Percentiles rank a stretch among this genome's conserved stretches.
Conservation (phyloP, 2,797 vertebrate genomes). For the Bovichtus variegatus region DNA sequence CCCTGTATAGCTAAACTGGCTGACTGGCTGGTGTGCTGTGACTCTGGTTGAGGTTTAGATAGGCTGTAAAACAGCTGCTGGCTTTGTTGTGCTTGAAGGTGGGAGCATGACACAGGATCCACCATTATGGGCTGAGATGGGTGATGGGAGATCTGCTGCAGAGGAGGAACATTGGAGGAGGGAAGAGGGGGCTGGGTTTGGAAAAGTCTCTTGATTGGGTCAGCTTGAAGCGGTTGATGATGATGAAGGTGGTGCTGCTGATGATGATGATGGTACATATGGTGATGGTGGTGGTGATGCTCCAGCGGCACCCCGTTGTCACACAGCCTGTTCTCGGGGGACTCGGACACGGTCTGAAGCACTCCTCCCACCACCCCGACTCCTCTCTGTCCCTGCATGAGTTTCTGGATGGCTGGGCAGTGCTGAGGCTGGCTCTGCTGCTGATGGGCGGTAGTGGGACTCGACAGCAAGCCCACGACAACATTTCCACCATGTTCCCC, state of each 20-base stretch:
- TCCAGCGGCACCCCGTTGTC: slow-evolving; percentile 80
- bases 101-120: slow-evolving; percentile 51
- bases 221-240: slow-evolving; percentile 54
- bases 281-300: slow-evolving; percentile 70
- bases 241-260: slow-evolving; percentile 49
- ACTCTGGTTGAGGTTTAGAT: slow-evolving; percentile 61
- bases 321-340: slow-evolving; percentile 87
- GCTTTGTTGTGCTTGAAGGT: slow-evolving; percentile 70
- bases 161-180: slow-evolving; percentile 48
- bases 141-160: slow-evolving; percentile 73
- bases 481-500: slow-evolving; percentile 15
- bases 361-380: slow-evolving; percentile 78
- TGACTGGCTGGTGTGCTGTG: slow-evolving; percentile 46
- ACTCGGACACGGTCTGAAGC: slow-evolving; percentile 88
- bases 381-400: slow-evolving; percentile 85
- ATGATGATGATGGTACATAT: slow-evolving; percentile 56
- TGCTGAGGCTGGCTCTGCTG: slow-evolving; percentile 79
- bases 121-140: slow-evolving; percentile 59
- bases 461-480: slow-evolving; percentile 22
- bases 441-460: not conserved
- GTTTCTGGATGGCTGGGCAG: slow-evolving; percentile 95
- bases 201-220: slow-evolving; percentile 84
- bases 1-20: slow-evolving; percentile 54
- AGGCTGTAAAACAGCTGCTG: slow-evolving; percentile 81
- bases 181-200: slow-evolving; percentile 62